Evolutionary conservation across 2,888 invertebrate species (phyloP).

Genomic region (Neoaliturus tenellus): DNA sequence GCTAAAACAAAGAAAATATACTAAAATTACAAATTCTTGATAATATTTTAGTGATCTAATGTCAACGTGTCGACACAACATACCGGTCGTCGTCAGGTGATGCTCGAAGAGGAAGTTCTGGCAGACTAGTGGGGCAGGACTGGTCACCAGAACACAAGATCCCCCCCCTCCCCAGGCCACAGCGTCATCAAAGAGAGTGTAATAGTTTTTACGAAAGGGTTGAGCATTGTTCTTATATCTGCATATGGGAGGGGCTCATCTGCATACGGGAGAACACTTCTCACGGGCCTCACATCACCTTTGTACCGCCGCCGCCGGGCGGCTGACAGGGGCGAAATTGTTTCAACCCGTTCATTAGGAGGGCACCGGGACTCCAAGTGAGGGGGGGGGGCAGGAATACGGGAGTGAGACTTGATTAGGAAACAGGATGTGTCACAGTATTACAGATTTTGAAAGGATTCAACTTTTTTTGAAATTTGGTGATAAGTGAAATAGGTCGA

Average conservation of each 20-base stretch:
- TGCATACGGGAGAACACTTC: constrained; percentile 26
- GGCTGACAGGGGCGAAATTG: constrained; percentile 6
- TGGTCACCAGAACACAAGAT: constrained; percentile 18
- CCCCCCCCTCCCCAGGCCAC: constrained; percentile 40
- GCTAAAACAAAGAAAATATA: no score
- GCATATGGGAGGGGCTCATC: constrained; percentile 45
- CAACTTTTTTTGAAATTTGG: neutral
- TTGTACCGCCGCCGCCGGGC: neutral
- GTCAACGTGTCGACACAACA: no score
- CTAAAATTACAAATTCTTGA: no score
- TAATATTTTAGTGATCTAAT: no score
- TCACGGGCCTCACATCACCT: constrained; percentile 8
- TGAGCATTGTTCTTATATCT: constrained; percentile 55
- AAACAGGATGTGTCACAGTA: no score
- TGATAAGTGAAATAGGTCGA: constrained; percentile 31
- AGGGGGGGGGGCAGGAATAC: neutral
- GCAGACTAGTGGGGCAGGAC: constrained; percentile 24
- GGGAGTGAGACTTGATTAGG: neutral
- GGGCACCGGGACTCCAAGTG: no score
- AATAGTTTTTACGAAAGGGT: constrained; percentile 57
- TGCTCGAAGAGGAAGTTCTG: neutral
- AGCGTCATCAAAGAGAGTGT: constrained; percentile 51
- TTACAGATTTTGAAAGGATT: no score
- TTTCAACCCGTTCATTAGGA: constrained; percentile 40
- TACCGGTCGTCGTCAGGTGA: neutral